Evolutionary conservation across 2,797 vertebrate species (phyloP).

Genomic region (Glyptemys insculpta): DNA sequence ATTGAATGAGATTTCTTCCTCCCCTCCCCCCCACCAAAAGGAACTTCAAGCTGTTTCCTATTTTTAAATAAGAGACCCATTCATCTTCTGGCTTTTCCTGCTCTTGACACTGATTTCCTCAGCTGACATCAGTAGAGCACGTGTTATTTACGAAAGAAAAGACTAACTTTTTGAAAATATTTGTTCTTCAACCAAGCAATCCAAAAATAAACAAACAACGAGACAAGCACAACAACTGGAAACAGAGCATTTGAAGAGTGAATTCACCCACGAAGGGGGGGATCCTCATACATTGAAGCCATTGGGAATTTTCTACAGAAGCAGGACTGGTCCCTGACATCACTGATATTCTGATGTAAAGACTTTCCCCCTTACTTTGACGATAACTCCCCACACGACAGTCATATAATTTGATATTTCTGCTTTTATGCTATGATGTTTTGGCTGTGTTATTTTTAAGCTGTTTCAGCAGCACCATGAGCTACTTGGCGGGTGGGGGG

Average conservation of each 20-base stretch:
- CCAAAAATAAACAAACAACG: slow-evolving; percentile 34
- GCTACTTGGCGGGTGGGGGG: slow-evolving; percentile 3
- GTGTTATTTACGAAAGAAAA: slow-evolving; percentile 20
- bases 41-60: slow-evolving; percentile 78
- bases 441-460: slow-evolving; percentile 6
- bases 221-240: neutral
- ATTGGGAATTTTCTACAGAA: neutral
- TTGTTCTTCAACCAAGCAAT: slow-evolving; percentile 17
- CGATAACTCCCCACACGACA: neutral
- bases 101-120: slow-evolving; percentile 66
- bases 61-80: slow-evolving; percentile 66
- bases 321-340: neutral
- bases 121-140: slow-evolving; percentile 64
- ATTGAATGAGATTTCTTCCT: slow-evolving; percentile 39
- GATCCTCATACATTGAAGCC: neutral
- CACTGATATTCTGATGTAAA: neutral
- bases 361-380: neutral
- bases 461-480: slow-evolving; percentile 8
- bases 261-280: neutral
- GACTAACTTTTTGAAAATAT: slow-evolving; percentile 33
- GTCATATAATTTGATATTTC: neutral
- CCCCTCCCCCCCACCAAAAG: neutral
- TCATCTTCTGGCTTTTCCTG: slow-evolving; percentile 75
- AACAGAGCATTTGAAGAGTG: neutral
- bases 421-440: slow-evolving; percentile 4